These are phyloP conservation scores for Thinocorus orbignyianus DNA, from an alignment of 2,113 vertebrate species.

Conservation along the genomic window DNA sequence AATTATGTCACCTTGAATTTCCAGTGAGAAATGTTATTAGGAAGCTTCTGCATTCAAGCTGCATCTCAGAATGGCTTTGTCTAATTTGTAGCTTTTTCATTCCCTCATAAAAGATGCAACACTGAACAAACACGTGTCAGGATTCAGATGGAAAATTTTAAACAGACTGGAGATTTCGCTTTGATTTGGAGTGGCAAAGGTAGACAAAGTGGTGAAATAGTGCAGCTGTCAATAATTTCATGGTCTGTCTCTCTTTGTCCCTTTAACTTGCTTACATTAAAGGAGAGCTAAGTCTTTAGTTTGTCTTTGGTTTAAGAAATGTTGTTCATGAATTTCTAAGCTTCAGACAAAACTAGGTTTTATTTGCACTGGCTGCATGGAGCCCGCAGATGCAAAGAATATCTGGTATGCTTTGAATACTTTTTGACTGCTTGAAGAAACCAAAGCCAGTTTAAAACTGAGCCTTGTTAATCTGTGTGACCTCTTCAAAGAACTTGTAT, in stretches of 20 bases:
- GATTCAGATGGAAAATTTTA: not conserved
- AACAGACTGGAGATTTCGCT: not conserved
- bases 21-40: not conserved
- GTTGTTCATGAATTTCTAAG: not conserved
- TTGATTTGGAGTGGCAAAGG: not conserved
- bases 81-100: not conserved
- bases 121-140: not conserved
- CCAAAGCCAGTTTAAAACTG: not conserved
- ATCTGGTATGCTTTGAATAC: not conserved
- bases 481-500: not conserved
- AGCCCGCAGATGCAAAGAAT: not conserved
- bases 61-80: not conserved
- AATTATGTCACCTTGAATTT: conserved; percentile 37
- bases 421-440: not conserved
- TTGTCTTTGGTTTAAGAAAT: not conserved
- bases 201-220: not conserved
- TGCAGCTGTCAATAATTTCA: not conserved
- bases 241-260: not conserved
- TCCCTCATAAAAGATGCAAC: not conserved
- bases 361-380: not conserved
- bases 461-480: not conserved
- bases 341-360: not conserved
- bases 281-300: not conserved
- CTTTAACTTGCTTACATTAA: not conserved
- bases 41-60: conserved; percentile 27